Evolutionary conservation across 2,888 invertebrate genomes (phyloP), one percentile per base, ranked within the genome.

Genomic region (Agriopis leucophaearia): DNA sequence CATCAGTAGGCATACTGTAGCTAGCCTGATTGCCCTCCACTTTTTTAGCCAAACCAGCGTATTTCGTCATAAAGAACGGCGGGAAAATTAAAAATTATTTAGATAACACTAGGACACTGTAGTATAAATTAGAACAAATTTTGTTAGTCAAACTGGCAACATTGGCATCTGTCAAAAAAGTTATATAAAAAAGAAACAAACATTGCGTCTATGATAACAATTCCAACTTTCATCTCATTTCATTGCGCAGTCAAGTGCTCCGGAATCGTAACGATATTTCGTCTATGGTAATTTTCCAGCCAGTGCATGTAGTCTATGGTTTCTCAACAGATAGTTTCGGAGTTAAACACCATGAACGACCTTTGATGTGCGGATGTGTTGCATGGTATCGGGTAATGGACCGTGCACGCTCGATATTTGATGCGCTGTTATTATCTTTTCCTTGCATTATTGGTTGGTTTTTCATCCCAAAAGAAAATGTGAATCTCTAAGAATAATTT

Each of bases 211-310:
- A 54, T 15, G 40, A 59, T 58, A 18, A 54, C 66, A 64, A 63
- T 69, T 71, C 52, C 62, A 56, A 60, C 52, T 66, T 64, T 68
- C 68, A 76, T 72, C 71, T 75, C 67, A 54, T 38, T 35, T 56
- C 71, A 75, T 62, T 78, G 77, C 77, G 74, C 69, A 78, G 58
- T 78, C 74, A 76, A 79, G 77, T 72, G 73, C 70, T 75, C 75
- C 75, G 70, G 62, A 78, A 78, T 74, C 66, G 78, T 78, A 79
- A 75, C 78, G 77, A 80, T 79, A 79, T 80, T 79, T 78, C 76
- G 75, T 58, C 74, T 69, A 54, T 66, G 76, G 75, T 77, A 71
- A 82, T 82, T 82, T 82, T 82, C 82, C 82, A 81, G 81, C 74
- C 62, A 61, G 71, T 80, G 79, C 73, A 73, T 78, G 76, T 66